Evolutionary conservation across 2,797 vertebrate genomes (phyloP).

Genomic region (Eurystomus glaucurus): DNA sequence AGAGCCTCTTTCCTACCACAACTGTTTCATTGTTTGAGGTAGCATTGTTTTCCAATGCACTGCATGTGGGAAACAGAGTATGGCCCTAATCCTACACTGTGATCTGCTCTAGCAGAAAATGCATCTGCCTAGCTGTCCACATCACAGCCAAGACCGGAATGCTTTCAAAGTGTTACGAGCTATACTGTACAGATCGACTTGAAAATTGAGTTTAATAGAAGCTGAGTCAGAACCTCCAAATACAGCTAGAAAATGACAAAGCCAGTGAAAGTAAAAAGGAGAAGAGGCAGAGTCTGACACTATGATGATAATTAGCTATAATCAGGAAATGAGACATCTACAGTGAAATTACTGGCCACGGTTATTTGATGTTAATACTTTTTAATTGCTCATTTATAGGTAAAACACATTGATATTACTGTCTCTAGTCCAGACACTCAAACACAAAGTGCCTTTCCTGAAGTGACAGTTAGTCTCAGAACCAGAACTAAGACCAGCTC

Average conservation of each 20-base stretch:
- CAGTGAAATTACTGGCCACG: not conserved
- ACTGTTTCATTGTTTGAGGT: not conserved
- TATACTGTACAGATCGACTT: not conserved
- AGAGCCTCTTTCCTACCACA: not conserved
- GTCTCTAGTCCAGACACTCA: not conserved
- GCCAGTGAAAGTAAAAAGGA: not conserved
- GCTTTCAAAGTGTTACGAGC: not conserved
- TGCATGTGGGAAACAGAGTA: not conserved
- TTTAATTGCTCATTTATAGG: constrained; percentile 48
- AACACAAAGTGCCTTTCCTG: not conserved
- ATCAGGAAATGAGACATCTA: not conserved
- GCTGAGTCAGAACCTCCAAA: constrained; percentile 6
- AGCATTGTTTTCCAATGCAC: not conserved
- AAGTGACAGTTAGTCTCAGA: constrained; percentile 30
- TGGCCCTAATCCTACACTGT: not conserved
- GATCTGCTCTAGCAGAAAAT: not conserved
- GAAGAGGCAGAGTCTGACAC: not conserved
- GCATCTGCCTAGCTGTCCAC: not conserved
- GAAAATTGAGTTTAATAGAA: constrained; percentile 31
- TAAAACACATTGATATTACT: not conserved
- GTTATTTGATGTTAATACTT: constrained; percentile 43
- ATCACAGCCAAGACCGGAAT: not conserved
- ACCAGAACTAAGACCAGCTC: constrained; percentile 29
- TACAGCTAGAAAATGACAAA: constrained; percentile 17
- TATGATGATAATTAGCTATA: constrained; percentile 3